A percentile compares a stretch with the other conserved stretches of the same genome.
These are phyloP conservation scores for Pasiphila rectangulata DNA, from an alignment of 2,888 invertebrate species.

Conservation along the genomic window DNA sequence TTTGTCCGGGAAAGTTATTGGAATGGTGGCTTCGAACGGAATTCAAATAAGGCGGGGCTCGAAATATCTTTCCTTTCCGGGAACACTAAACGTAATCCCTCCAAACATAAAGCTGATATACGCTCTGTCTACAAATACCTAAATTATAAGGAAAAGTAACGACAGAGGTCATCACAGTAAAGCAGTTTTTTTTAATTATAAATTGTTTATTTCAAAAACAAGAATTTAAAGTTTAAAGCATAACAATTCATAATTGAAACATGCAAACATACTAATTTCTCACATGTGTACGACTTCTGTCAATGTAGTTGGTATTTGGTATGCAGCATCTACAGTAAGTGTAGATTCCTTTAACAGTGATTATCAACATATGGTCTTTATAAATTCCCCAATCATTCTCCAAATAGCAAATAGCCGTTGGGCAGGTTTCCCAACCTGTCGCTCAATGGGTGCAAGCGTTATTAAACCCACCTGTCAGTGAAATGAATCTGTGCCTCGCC, in stretches of 20 bases:
- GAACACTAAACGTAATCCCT: slow-evolving; percentile 16
- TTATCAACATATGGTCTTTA: slow-evolving; percentile 11
- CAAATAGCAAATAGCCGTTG: slow-evolving; percentile 17
- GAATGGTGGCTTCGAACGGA: slow-evolving; percentile 30
- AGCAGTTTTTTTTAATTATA: no score
- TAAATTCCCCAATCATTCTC: slow-evolving; percentile 15
- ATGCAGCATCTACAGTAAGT: no score
- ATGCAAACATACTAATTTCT: no score
- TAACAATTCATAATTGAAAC: no score
- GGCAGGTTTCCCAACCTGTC: slow-evolving; percentile 26
- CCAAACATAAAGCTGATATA: neutral
- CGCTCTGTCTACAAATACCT: neutral
- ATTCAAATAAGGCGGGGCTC: slow-evolving; percentile 32
- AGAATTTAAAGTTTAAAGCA: no score
- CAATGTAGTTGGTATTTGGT: no score
- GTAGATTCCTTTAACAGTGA: no score
- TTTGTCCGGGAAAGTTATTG: slow-evolving; percentile 32
- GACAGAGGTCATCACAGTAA: no score
- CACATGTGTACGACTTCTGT: no score
- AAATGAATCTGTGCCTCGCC: slow-evolving; percentile 63
- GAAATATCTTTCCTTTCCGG: slow-evolving; percentile 23
- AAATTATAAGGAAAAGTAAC: neutral
- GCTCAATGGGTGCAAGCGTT: slow-evolving; percentile 19
- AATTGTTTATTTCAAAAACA: no score
- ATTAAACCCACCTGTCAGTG: slow-evolving; percentile 52